phyloP scores from a whole-genome alignment of 2,888 invertebrate species.

The Synanthedon myopaeformis region DNA sequence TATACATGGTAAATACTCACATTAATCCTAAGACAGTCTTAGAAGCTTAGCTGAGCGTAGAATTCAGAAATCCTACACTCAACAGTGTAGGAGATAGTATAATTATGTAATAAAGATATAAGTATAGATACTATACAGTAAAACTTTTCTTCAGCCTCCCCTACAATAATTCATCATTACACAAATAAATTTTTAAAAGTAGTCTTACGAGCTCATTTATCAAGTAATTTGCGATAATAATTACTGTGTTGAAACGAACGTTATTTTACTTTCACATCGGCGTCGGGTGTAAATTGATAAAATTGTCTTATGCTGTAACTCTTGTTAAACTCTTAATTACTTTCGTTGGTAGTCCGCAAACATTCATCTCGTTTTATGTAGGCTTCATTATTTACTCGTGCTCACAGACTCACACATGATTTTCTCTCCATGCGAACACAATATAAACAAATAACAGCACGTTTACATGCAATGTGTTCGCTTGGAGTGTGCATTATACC shows the following conservation, averaged over 20 bases:
- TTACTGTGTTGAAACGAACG: conserved; percentile 10
- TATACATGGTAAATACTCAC: too few species aligned
- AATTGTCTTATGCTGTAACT: conserved; percentile 25
- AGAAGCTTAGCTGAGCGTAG: too few species aligned
- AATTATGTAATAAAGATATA: too few species aligned
- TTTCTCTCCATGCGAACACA: conserved; percentile 21
- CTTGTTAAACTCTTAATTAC: conserved; percentile 62
- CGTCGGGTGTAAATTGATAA: conserved; percentile 18
- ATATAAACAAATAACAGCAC: not conserved
- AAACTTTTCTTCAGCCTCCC: not conserved
- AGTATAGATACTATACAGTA: too few species aligned
- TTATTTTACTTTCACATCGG: conserved; percentile 9
- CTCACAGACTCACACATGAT: conserved; percentile 55
- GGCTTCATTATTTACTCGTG: conserved; percentile 60
- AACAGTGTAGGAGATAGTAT: too few species aligned
- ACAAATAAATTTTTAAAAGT: not conserved
- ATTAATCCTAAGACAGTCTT: too few species aligned
- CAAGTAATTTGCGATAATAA: conserved; percentile 9
- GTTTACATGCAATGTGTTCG: too few species aligned
- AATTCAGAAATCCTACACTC: too few species aligned
- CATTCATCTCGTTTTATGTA: conserved; percentile 58
- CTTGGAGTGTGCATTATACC: too few species aligned
- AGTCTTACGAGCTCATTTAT: not conserved
- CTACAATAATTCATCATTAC: not conserved
- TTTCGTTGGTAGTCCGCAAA: conserved; percentile 59